phyloP scores from a whole-genome alignment of 2,888 invertebrate genomes.

The Pyralis farinalis region DNA sequence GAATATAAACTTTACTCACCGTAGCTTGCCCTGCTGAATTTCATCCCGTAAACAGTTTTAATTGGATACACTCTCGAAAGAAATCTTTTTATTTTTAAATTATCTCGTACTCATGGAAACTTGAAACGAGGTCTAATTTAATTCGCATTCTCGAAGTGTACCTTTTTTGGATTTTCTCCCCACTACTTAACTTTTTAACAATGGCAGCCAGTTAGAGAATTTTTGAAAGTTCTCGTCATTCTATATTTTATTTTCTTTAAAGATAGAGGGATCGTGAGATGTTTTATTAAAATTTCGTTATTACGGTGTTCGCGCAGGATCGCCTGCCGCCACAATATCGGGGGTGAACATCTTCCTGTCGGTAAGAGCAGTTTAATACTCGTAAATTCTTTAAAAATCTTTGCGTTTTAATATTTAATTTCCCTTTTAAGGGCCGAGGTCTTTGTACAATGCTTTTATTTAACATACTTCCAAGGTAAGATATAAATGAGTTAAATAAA shows the following conservation, averaged over 20 bases:
- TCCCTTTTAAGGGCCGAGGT: slow-evolving; percentile 52
- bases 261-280: slow-evolving; percentile 35
- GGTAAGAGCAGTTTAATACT: slow-evolving; percentile 55
- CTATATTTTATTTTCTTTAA: slow-evolving; percentile 40
- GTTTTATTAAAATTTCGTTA: slow-evolving; percentile 69
- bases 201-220: slow-evolving; percentile 44
- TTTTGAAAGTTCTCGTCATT: slow-evolving; percentile 42
- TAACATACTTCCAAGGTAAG: slow-evolving; percentile 31
- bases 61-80: slow-evolving; percentile 46
- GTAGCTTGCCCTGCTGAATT: slow-evolving; percentile 20
- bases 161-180: slow-evolving; percentile 18
- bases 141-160: slow-evolving; percentile 29
- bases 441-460: slow-evolving; percentile 32
- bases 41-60: slow-evolving; percentile 45
- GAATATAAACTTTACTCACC: slow-evolving; percentile 30
- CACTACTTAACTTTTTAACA: slow-evolving; percentile 46
- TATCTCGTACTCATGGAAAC: not conserved
- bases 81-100: slow-evolving; percentile 20
- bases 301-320: slow-evolving; percentile 47
- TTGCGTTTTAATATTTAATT: slow-evolving; percentile 73
- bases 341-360: slow-evolving; percentile 43
- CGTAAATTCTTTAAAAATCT: slow-evolving; percentile 63
- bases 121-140: slow-evolving; percentile 18
- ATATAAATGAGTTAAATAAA: slow-evolving; percentile 34
- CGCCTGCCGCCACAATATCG: slow-evolving; percentile 25